phyloP scores from a whole-genome alignment of 2,113 vertebrate genomes.

The Malurus alboscapulatus region DNA sequence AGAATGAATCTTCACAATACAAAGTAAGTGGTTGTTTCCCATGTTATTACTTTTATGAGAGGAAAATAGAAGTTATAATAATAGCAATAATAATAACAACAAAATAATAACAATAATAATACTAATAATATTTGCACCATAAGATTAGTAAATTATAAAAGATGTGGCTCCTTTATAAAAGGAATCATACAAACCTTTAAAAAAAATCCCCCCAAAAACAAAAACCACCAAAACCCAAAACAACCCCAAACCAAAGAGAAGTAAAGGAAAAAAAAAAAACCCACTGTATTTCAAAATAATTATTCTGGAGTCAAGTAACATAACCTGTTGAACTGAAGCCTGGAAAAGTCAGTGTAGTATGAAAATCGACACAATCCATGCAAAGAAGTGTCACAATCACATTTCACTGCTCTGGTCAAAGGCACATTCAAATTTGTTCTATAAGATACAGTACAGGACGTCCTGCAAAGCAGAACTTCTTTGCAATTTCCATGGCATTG shows the following conservation, averaged over 20 bases:
- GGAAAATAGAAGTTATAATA: not conserved
- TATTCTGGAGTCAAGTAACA: not conserved
- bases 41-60: not conserved
- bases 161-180: not conserved
- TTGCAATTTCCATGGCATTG: constrained; percentile 70
- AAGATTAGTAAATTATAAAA: not conserved
- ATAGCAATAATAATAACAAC: not conserved
- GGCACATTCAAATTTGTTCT: constrained; percentile 1
- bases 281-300: not conserved
- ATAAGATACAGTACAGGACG: not conserved
- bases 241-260: not conserved
- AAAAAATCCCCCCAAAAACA: not conserved
- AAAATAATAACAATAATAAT: not conserved
- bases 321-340: not conserved
- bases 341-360: not conserved
- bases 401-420: not conserved
- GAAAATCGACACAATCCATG: not conserved
- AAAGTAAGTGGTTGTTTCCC: not conserved
- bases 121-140: not conserved
- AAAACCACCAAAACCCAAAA: not conserved
- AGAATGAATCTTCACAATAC: not conserved
- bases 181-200: not conserved
- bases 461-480: constrained; percentile 17
- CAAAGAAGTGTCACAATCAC: not conserved
- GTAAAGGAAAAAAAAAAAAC: not conserved